Conservation (phyloP, 2,888 invertebrate species). For the Hybos culiciformis region DNA sequence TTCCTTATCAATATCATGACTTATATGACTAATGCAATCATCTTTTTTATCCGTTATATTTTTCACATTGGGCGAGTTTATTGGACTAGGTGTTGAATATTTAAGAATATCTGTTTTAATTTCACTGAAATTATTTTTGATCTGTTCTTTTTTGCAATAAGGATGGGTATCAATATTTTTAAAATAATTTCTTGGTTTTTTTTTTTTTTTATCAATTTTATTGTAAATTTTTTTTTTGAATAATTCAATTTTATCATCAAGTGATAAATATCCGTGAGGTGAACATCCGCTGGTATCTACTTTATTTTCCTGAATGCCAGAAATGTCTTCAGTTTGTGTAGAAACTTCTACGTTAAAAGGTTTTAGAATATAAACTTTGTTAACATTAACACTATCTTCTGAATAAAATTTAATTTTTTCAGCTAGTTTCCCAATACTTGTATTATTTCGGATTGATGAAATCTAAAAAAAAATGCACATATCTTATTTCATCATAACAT, state of each 20-base stretch:
- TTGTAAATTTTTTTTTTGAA: too few species aligned
- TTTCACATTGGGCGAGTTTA: not conserved
- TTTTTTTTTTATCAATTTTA: too few species aligned
- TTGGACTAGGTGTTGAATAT: not conserved
- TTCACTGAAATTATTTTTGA: too few species aligned
- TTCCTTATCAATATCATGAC: too few species aligned
- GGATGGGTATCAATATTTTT: too few species aligned
- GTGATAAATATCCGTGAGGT: not conserved
- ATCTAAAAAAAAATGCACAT: not conserved
- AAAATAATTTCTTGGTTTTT: too few species aligned
- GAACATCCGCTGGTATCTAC: not conserved
- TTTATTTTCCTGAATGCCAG: not conserved
- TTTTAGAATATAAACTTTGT: slow-evolving; percentile 1
- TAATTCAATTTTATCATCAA: not conserved
- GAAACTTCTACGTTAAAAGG: not conserved
- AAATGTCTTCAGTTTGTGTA: not conserved
- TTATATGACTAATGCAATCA: too few species aligned
- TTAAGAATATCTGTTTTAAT: not conserved
- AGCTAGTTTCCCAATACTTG: not conserved
- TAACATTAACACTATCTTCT: slow-evolving; percentile 23
- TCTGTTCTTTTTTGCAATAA: too few species aligned
- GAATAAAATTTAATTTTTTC: slow-evolving; percentile 1
- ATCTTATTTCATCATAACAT: too few species aligned
- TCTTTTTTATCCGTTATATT: not conserved
- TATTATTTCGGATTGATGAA: not conserved